Base-by-base conservation (phyloP, 1,140 invertebrate genomes). In the Ostrea edulis region DNA sequence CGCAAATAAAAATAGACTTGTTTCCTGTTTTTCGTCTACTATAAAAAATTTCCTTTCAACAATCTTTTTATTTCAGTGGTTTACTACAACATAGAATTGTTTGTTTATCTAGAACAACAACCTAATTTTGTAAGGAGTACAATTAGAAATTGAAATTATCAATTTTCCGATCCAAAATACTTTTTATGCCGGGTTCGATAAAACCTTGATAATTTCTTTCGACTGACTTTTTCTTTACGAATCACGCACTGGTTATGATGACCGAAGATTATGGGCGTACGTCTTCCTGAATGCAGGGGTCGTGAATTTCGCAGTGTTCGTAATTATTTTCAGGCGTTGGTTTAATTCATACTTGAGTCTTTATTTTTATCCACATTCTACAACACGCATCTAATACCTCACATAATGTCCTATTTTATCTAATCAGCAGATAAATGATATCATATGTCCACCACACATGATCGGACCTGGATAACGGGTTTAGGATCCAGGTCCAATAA, bases 81-180 rank as follows among this genome's bases (percentile, higher is more conserved):
- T 71, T 35, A 71, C 68, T 25, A 71, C 68, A 71, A 71, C 7
- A 71, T 71, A 35, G 22, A 35, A 71, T 71, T 71, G 68, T 71
- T 35, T 71, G 3, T 71, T 22, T 35, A 14, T 14, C 25, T 25
- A 35, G 29, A 71, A 22, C 9, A 71, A 14, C 22, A 71, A 71
- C 3, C 29, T 35, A 9, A 25, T 71, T 71, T 71, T 25, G 29
- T 25, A 35, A 35, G 12, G 22, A 29, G 12, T 71, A 35, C 22
- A 71, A 71, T 35, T 29, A 29, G 14, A 29, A 22, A 29, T 14
- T 14, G 29, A 29, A 71, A 71, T 71, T 71, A 71, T 71, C 68
- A 71, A 14, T 14, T 71, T 71, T 71, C 68, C 68, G 68, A 71
- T 71, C 68, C 22, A 71, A 71, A 71, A 71, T 29, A 29, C 35